Conservation (phyloP, 2,113 vertebrate genomes). For the Melanocharis versteri region DNA sequence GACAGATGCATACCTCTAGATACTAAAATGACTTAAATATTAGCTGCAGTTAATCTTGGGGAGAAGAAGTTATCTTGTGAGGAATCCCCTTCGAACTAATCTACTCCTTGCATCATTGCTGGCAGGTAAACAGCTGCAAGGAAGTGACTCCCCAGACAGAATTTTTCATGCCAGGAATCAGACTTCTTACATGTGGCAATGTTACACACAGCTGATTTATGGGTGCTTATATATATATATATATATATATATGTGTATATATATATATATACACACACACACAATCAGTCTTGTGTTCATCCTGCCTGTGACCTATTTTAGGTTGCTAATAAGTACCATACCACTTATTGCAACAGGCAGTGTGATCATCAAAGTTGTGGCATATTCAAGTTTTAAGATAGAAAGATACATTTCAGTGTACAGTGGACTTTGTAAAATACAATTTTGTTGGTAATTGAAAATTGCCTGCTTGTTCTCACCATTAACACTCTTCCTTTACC, state of each 20-base stretch:
- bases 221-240: not conserved
- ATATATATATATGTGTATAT: not conserved
- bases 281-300: not conserved
- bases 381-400: not conserved
- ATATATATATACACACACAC: accelerated
- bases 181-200: not conserved
- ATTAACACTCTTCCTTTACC: not conserved
- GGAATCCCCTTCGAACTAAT: not conserved
- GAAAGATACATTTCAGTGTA: not conserved
- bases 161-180: not conserved
- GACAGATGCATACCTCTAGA: not conserved
- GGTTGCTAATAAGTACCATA: not conserved
- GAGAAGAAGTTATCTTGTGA: not conserved
- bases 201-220: not conserved
- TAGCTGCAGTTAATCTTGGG: not conserved
- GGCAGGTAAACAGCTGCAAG: not conserved
- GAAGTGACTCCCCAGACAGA: not conserved
- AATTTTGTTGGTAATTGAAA: not conserved
- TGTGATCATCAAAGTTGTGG: not conserved
- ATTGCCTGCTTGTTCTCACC: not conserved
- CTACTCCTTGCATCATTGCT: not conserved
- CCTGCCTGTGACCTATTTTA: not conserved
- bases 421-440: not conserved
- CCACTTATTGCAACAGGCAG: not conserved
- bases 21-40: not conserved